phyloP scores from a whole-genome alignment of 2,797 vertebrate genomes.

The Sebastes taczanowskii region DNA sequence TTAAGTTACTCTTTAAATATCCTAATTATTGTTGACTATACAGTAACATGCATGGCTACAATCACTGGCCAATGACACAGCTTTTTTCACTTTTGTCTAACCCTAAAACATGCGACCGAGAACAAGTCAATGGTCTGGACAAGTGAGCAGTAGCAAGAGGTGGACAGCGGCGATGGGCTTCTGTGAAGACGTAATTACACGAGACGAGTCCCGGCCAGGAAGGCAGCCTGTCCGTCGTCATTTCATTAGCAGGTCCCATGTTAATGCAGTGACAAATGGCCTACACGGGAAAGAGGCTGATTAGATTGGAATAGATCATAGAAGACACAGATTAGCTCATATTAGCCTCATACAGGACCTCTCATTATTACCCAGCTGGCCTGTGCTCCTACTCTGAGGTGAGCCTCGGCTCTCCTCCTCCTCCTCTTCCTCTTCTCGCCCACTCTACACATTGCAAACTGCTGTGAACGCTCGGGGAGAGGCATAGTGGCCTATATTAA shows the following conservation, averaged over 20 bases:
- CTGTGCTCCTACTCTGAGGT: slow-evolving; percentile 33
- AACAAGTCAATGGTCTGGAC: not conserved
- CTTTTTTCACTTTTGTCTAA: not conserved
- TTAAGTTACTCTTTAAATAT: not conserved
- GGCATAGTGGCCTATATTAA: slow-evolving; percentile 64
- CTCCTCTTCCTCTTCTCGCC: slow-evolving; percentile 4
- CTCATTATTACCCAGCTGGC: slow-evolving; percentile 62
- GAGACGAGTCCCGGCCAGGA: slow-evolving; percentile 12
- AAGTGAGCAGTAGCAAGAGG: not conserved
- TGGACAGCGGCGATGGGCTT: not conserved
- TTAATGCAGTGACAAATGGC: slow-evolving; percentile 68
- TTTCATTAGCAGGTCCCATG: slow-evolving; percentile 69
- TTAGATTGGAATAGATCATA: slow-evolving; percentile 73
- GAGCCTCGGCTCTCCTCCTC: not conserved
- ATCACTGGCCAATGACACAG: not conserved
- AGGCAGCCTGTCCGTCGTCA: slow-evolving; percentile 49
- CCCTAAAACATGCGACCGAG: not conserved
- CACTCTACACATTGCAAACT: slow-evolving; percentile 52
- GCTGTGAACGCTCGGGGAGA: slow-evolving; percentile 50
- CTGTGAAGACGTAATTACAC: slow-evolving; percentile 38
- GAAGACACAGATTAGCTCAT: slow-evolving; percentile 67
- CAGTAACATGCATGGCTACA: not conserved
- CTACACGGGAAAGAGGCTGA: slow-evolving; percentile 46
- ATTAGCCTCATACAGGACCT: slow-evolving; percentile 66
- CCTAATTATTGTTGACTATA: not conserved